Percentiles rank a stretch among this genome's conserved stretches.
Evolutionary conservation across 2,888 invertebrate genomes (phyloP).

Genomic region (Drosophila parthenogenetica): DNA sequence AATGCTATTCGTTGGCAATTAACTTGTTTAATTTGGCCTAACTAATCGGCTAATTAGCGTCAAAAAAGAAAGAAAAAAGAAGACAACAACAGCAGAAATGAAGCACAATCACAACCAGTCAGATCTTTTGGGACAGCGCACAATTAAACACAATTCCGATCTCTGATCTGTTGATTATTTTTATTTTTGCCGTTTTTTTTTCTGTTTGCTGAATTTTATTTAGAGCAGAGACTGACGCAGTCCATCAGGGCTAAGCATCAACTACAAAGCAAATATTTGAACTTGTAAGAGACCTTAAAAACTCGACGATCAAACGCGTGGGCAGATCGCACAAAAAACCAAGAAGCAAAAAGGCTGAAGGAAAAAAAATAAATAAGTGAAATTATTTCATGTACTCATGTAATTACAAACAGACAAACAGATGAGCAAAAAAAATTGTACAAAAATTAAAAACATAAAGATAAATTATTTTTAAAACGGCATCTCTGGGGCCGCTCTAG

Average conservation of each 20-base stretch:
- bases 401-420: constrained; percentile 71
- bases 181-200: constrained; percentile 11
- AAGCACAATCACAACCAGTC: constrained; percentile 51
- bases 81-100: not conserved
- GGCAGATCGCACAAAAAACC: constrained; percentile 24
- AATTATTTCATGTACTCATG: constrained; percentile 71
- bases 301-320: constrained; percentile 62
- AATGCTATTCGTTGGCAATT: constrained; percentile 52
- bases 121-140: constrained; percentile 54
- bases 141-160: constrained; percentile 53
- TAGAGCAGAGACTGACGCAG: constrained; percentile 43
- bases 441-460: constrained; percentile 65
- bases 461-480: constrained; percentile 39
- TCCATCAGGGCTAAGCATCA: constrained; percentile 46
- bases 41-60: constrained; percentile 73
- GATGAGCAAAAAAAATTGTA: constrained; percentile 12
- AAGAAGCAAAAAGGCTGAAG: not conserved
- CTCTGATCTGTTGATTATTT: constrained; percentile 7
- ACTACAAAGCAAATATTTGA: constrained; percentile 76
- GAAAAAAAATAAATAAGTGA: constrained; percentile 49
- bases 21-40: constrained; percentile 66
- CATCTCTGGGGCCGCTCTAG: constrained; percentile 14
- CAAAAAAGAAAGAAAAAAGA: constrained; percentile 51
- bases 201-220: constrained; percentile 20
- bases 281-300: constrained; percentile 69